Conservation (phyloP, 1,140 invertebrate species). For the Watersipora subatra region DNA sequence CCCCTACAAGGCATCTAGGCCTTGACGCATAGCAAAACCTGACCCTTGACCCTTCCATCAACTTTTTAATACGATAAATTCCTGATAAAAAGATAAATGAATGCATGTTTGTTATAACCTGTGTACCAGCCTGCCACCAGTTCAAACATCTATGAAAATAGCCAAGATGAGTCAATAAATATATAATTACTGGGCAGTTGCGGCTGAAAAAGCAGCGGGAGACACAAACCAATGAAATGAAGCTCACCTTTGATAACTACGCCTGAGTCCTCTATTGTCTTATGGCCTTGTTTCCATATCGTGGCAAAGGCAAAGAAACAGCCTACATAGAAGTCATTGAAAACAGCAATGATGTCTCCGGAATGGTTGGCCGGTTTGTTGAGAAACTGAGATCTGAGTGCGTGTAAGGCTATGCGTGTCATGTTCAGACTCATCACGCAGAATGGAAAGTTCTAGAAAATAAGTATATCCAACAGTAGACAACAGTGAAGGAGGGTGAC, state of each 20-base stretch:
- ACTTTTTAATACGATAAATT: too few relatives aligned
- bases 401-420: slow-evolving; percentile 45
- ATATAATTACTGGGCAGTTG: too few relatives aligned
- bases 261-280: slow-evolving; percentile 46
- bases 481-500: not conserved
- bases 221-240: too few relatives aligned
- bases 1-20: too few relatives aligned
- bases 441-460: slow-evolving; percentile 46
- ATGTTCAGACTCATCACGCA: slow-evolving; percentile 48
- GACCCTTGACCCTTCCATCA: too few relatives aligned
- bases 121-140: too few relatives aligned
- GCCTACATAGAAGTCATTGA: slow-evolving; percentile 45
- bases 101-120: too few relatives aligned
- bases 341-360: slow-evolving; percentile 38
- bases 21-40: too few relatives aligned
- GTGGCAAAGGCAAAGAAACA: slow-evolving; percentile 40
- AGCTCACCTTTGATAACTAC: slow-evolving; percentile 45
- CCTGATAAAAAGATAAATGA: too few relatives aligned
- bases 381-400: slow-evolving; percentile 42
- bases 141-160: too few relatives aligned
- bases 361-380: slow-evolving; percentile 44
- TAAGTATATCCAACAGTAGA: not conserved
- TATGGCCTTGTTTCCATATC: slow-evolving; percentile 43
- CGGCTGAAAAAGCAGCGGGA: too few relatives aligned
- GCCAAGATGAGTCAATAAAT: too few relatives aligned